Percentiles rank a stretch among this genome's conserved stretches.
phyloP scores from a whole-genome alignment of 2,113 vertebrate species.

The Alces alces region DNA sequence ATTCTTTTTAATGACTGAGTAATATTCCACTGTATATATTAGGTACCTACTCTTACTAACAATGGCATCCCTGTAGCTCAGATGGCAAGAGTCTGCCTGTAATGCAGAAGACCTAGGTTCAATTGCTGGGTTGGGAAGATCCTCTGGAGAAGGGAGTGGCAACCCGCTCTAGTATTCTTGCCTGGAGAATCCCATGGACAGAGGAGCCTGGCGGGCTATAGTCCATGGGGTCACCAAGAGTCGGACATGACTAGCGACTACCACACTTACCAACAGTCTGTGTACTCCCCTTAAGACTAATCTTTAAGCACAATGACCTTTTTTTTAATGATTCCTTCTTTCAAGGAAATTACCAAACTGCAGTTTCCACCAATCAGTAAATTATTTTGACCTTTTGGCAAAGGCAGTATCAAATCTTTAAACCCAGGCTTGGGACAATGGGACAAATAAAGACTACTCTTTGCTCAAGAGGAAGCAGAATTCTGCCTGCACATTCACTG shows the following conservation, averaged over 20 bases:
- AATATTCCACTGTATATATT: background rate
- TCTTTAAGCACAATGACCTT: slow-evolving; percentile 52
- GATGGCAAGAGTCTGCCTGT: background rate
- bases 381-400: slow-evolving; percentile 77
- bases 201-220: fast-evolving
- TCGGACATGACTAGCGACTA: fast-evolving
- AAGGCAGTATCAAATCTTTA: slow-evolving; percentile 76
- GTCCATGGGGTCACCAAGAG: background rate
- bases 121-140: background rate
- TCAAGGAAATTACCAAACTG: slow-evolving; percentile 66
- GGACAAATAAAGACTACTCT: slow-evolving; percentile 52
- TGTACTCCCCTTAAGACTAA: slow-evolving; percentile 27
- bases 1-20: background rate
- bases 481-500: slow-evolving; percentile 51
- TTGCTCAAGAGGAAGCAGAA: slow-evolving; percentile 42
- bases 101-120: background rate
- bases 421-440: slow-evolving; percentile 65
- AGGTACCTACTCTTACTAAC: slow-evolving; percentile 12
- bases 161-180: background rate
- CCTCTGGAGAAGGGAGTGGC: background rate
- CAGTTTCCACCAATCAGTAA: slow-evolving; percentile 75
- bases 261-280: background rate
- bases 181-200: background rate
- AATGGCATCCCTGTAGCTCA: background rate
- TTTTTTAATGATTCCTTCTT: slow-evolving; percentile 56